Base-by-base conservation (phyloP, 2,113 vertebrate genomes). In the Tychaedon coryphoeus region DNA sequence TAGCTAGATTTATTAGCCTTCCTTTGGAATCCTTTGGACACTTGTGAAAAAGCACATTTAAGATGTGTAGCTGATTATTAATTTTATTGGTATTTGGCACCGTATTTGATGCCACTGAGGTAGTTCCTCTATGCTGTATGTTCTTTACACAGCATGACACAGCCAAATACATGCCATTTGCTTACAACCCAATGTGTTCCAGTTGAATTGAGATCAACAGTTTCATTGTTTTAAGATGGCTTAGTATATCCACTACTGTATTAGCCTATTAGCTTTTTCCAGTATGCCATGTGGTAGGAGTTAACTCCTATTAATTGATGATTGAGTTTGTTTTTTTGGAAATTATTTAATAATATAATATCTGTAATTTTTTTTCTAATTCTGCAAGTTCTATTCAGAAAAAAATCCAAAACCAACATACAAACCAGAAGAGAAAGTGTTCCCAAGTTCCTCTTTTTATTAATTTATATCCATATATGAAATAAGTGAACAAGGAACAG, bases 51-150 rank as follows among this genome's bases (percentile, higher is more conserved):
- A 79, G 48, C 31, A 51, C 5, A 8, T 47, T 90, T 23, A 28
- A 66, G 48, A 15, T 77, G 13, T 70, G 40, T 23, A 51, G 77
- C 25, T 86, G 76, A 24, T 47, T 64, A 50, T 8, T 47, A 36
- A 67, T 75, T 67, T 56, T 58, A 14, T 18, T 81, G 33, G 3
- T 25, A 5, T 47, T 75, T 95, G 65, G 61, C 47, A 19, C 38
- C 29, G 13, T 28, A 2, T 48, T 89, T 53, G 26, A 23, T 90
- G 57, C 45, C 5, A 4, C 61, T n/a, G 70, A 54, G 36, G 29
- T 6, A 42, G 33, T 57, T 72, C 11, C 33, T 71, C 11, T 36
- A 6, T 0, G 0, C 22, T 64, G 1, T 6, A 5, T n/a, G 9
- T 75, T 70, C 20, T 71, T 81, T 48, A 54, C 23, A 34, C 18